A percentile compares a stretch with the other conserved stretches of the same genome.
Evolutionary conservation across 2,113 vertebrate species (phyloP).

Genomic region (Gambusia affinis): DNA sequence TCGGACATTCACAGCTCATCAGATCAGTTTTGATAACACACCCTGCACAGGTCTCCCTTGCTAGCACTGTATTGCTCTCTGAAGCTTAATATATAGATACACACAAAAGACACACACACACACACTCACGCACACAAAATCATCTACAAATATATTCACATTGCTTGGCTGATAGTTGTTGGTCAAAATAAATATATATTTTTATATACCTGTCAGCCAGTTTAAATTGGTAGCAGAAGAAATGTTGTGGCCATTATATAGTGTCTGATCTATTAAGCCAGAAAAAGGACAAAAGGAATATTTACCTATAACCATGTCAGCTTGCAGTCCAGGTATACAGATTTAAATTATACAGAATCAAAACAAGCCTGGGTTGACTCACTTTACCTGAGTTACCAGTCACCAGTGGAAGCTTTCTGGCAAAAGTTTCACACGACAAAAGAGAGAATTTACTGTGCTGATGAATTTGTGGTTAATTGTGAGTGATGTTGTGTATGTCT

Average conservation of each 20-base stretch:
- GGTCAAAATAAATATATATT: slow-evolving; percentile 71
- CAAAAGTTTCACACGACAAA: slow-evolving; percentile 44
- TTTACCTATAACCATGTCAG: slow-evolving; percentile 62
- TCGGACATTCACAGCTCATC: slow-evolving; percentile 49
- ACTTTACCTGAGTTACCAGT: slow-evolving; percentile 8
- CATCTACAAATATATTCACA: no score
- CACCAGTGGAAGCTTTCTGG: slow-evolving; percentile 29
- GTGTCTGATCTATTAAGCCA: slow-evolving; percentile 64
- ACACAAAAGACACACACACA: slow-evolving; percentile 21
- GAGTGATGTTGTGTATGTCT: slow-evolving; percentile 59
- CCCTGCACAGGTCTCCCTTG: slow-evolving; percentile 45
- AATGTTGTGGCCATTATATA: slow-evolving; percentile 64
- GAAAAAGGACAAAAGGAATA: slow-evolving; percentile 17
- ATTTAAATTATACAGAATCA: slow-evolving; percentile 38
- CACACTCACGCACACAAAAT: neutral
- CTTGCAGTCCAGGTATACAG: slow-evolving; percentile 55
- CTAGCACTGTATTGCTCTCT: slow-evolving; percentile 60
- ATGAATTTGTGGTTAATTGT: slow-evolving; percentile 75
- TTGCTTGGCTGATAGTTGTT: slow-evolving; percentile 61
- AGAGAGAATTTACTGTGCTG: slow-evolving; percentile 65
- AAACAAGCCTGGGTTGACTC: slow-evolving; percentile 28
- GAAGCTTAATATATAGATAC: slow-evolving; percentile 46
- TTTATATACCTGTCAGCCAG: slow-evolving; percentile 70
- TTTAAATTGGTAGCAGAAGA: slow-evolving; percentile 70
- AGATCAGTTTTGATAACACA: slow-evolving; percentile 66